These are phyloP conservation scores for Ceryle rudis DNA, from an alignment of 2,797 vertebrate genomes.

Conservation along the genomic window DNA sequence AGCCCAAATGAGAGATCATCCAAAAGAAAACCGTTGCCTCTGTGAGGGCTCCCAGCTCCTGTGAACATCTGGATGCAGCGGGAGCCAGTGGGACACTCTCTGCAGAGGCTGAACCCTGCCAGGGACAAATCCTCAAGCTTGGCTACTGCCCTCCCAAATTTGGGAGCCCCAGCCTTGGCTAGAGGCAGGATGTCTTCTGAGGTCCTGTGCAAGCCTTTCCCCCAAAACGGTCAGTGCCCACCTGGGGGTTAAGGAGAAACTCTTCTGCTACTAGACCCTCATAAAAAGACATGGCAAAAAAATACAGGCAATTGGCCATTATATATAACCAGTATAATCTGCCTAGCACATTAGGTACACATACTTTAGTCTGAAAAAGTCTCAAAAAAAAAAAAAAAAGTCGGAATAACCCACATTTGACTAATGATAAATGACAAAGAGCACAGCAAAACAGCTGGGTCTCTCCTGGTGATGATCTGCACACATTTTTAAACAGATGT, in stretches of 20 bases:
- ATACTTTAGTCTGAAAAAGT: background rate
- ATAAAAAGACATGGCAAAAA: background rate
- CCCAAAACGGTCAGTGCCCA: background rate
- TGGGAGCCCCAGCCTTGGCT: background rate
- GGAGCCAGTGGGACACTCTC: background rate
- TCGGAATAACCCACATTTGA: slow-evolving; percentile 19
- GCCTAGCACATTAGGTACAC: background rate
- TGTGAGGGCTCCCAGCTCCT: background rate
- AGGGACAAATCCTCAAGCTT: background rate
- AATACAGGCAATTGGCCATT: background rate
- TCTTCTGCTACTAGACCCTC: background rate
- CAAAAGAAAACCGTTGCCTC: background rate
- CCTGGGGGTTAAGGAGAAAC: background rate
- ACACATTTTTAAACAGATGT: slow-evolving; percentile 66
- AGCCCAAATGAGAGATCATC: background rate
- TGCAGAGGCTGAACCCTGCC: background rate
- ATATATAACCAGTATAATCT: background rate
- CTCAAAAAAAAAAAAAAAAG: background rate
- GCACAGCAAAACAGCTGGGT: slow-evolving; percentile 52
- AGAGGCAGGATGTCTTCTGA: background rate
- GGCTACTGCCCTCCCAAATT: rapidly evolving
- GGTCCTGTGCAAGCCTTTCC: background rate
- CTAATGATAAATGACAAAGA: slow-evolving; percentile 60
- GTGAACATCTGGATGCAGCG: background rate
- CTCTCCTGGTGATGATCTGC: slow-evolving; percentile 52